Base-by-base conservation (phyloP, 2,888 invertebrate species). In the Heliconius sara region DNA sequence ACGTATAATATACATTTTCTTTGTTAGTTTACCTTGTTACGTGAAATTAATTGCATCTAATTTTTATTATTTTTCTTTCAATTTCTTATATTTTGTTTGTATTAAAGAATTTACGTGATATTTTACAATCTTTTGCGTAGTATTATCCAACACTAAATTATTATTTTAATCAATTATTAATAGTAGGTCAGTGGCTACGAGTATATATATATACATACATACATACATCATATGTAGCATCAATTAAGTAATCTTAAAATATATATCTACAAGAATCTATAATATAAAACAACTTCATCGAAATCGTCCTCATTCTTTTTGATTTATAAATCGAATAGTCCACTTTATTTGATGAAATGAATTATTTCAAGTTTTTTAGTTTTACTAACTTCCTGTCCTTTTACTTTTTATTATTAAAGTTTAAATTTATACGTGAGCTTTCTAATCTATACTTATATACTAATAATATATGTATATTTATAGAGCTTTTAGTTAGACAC, bases 181-280 rank as follows among this genome's bases (percentile, higher is more conserved):
- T 27, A 47, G 43, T 47, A 65, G 75, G 75, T 75, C 75, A 74
- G 13, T 63, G n/a, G 74, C 22, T 74, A 12, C 6, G 19, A 43
- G 43, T 13, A 74, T 74, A 74, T 39, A 74, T 25, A 25, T 39
- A 34, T 34, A 39, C 9, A 39, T 39, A 39, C 34, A 39, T 39
- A 39, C 34, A 73, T 60, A 73, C 34, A 39, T 63, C 25, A 22
- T 25, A 39, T 30, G 30, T 43, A 66, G 39, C 57, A 30, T 75
- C 57, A 78, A 79, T 79, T 77, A 70, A n/a, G 60, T 71, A 76
- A 79, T 79, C 65, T 74, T 79, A 77, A 71, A 79, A 79, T 79
- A 79, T 74, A 76, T 74, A 79, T 79, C 57, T 79, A 77, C 22
- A 47, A 66, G 43, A 57, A 78, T 76, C 71, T 25, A 47, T 76